Evolutionary conservation across 2,797 vertebrate genomes (phyloP).

Genomic region (Microctenopoma steveboyesi): DNA sequence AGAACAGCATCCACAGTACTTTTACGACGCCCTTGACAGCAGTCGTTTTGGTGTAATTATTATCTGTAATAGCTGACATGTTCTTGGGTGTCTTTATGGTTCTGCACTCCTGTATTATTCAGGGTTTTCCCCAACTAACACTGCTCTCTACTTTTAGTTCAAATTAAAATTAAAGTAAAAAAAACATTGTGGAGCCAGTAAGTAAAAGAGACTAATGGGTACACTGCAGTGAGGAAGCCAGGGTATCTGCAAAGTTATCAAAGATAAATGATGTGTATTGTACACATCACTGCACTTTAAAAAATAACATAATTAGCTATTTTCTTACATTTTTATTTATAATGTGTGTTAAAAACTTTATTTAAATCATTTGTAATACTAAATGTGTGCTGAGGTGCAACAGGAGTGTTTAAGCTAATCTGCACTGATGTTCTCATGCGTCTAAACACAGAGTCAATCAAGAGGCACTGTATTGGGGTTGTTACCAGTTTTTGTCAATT

Average conservation of each 20-base stretch:
- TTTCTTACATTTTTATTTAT: neutral
- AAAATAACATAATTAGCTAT: neutral
- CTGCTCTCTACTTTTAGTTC: neutral
- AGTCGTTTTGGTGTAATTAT: constrained; percentile 5
- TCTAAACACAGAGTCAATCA: neutral
- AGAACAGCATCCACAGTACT: too few species aligned
- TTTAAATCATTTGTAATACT: neutral
- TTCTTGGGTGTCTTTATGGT: neutral
- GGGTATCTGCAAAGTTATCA: constrained; percentile 22
- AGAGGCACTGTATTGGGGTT: neutral
- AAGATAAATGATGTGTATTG: constrained; percentile 20
- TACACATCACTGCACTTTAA: constrained; percentile 8
- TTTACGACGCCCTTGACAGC: neutral
- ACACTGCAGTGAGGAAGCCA: neutral
- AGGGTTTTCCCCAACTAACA: neutral
- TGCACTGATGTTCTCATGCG: neutral
- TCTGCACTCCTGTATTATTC: neutral
- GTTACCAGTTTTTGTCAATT: neutral
- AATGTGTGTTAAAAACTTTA: neutral
- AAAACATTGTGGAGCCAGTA: neutral
- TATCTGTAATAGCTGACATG: neutral
- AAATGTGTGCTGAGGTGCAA: neutral
- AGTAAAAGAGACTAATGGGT: neutral
- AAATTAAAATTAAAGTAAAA: neutral
- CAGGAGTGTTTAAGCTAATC: constrained; percentile 1